A percentile compares a stretch with the other conserved stretches of the same genome.
Evolutionary conservation across 1,140 invertebrate genomes (phyloP).

Genomic region (Venturia canescens): DNA sequence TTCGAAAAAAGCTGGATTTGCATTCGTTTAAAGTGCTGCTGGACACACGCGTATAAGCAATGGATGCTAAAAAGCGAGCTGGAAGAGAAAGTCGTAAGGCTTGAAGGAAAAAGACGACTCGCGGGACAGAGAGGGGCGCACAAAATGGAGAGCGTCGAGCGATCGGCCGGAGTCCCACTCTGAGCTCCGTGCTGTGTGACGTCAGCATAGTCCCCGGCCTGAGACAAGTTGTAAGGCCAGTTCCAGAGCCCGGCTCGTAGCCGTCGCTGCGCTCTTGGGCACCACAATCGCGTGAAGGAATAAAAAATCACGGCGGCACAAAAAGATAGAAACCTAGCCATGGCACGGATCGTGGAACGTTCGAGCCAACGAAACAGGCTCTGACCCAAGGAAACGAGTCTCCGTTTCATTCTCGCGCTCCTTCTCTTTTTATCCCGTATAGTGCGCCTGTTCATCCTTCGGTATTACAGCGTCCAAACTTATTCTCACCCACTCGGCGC

Average conservation of each 20-base stretch:
- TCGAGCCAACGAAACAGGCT: slow-evolving; percentile 32
- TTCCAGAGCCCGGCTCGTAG: slow-evolving; percentile 57
- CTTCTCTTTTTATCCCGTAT: not conserved
- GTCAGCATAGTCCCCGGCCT: slow-evolving; percentile 62
- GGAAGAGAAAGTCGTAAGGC: slow-evolving; percentile 38
- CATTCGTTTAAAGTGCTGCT: too few species aligned
- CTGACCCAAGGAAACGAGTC: slow-evolving; percentile 17
- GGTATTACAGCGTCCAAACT: slow-evolving; percentile 26
- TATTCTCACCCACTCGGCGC: slow-evolving; percentile 24
- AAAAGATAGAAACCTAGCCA: slow-evolving; percentile 43
- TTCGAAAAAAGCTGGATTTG: too few species aligned
- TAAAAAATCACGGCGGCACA: slow-evolving; percentile 20
- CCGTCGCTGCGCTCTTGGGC: slow-evolving; percentile 48
- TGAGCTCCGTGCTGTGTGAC: slow-evolving; percentile 65
- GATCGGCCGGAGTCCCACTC: slow-evolving; percentile 68
- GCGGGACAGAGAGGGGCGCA: slow-evolving; percentile 41
- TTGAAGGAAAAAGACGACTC: slow-evolving; percentile 44
- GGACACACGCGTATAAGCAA: slow-evolving; percentile 49
- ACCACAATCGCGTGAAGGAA: slow-evolving; percentile 56
- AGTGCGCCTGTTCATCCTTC: not conserved
- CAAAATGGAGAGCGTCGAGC: slow-evolving; percentile 47
- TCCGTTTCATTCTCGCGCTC: not conserved
- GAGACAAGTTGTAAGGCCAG: slow-evolving; percentile 69
- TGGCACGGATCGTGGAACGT: not conserved
- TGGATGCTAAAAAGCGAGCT: slow-evolving; percentile 33